These are phyloP conservation scores for Microdon myrmicae DNA, from an alignment of 2,888 invertebrate species.

Conservation along the genomic window DNA sequence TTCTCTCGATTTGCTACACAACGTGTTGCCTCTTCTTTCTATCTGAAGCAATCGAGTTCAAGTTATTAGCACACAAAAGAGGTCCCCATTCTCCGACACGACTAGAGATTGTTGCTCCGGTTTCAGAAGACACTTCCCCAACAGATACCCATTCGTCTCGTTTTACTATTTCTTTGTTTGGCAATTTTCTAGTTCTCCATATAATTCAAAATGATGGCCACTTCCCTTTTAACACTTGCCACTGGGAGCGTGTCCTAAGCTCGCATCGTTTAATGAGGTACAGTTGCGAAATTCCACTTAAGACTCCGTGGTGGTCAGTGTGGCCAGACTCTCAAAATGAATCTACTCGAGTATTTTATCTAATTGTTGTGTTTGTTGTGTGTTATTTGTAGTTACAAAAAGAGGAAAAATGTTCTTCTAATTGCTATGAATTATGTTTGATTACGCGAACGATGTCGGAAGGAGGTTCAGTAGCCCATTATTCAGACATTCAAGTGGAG, in stretches of 20 bases:
- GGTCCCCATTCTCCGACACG: too few relatives aligned
- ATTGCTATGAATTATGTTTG: conserved; percentile 39
- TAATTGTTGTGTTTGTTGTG: conserved; percentile 15
- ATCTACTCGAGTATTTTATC: conserved; percentile 16
- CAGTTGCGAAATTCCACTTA: conserved; percentile 5
- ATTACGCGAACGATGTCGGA: conserved; percentile 50
- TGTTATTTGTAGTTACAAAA: conserved; percentile 4
- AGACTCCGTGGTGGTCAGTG: conserved; percentile 6
- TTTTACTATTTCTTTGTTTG: conserved; percentile 11
- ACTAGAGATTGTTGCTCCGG: too few relatives aligned
- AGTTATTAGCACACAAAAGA: conserved; percentile 49
- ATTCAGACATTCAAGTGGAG: conserved; percentile 4
- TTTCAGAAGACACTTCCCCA: too few relatives aligned
- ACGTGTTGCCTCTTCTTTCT: conserved; percentile 25
- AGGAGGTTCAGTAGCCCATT: too few relatives aligned
- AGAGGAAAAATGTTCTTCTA: conserved; percentile 11
- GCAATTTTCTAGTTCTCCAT: conserved; percentile 35
- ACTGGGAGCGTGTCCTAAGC: conserved; percentile 8
- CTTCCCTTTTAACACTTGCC: conserved; percentile 43
- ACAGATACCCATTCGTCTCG: conserved; percentile 26
- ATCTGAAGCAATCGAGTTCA: conserved; percentile 40
- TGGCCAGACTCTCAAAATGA: background rate
- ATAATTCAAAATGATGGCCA: conserved; percentile 36
- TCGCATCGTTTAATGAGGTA: background rate
- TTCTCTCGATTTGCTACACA: conserved; percentile 13